Evolutionary conservation across 2,888 invertebrate species (phyloP).

Genomic region (Sepioteuthis lessoniana): DNA sequence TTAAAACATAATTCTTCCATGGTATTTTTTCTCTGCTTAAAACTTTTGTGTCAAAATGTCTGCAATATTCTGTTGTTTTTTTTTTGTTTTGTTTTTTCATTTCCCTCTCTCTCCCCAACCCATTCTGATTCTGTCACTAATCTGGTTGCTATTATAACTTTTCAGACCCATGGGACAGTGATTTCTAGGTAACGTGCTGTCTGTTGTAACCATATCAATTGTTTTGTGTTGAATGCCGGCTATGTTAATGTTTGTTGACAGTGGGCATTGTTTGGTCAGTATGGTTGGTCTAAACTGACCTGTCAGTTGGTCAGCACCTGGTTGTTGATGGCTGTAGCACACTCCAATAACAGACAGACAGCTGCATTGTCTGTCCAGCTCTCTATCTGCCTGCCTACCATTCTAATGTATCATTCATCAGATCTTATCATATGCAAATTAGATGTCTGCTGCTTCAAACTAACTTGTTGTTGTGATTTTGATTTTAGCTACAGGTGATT

Average conservation of each 20-base stretch:
- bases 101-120: background rate
- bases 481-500: background rate
- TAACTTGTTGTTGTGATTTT: background rate
- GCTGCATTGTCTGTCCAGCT: background rate
- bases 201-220: conserved; percentile 35
- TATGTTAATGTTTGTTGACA: background rate
- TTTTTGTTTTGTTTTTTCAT: no score
- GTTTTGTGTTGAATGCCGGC: background rate
- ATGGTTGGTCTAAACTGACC: background rate
- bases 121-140: background rate
- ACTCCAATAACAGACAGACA: background rate
- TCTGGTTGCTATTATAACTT: conserved; percentile 47
- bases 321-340: background rate
- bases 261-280: background rate
- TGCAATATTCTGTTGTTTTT: background rate
- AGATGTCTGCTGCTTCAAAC: background rate
- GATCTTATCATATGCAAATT: background rate
- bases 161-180: conserved; percentile 63
- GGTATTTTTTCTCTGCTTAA: background rate
- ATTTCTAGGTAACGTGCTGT: conserved; percentile 58
- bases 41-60: background rate
- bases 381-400: conserved; percentile 23
- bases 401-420: background rate
- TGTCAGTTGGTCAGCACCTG: background rate
- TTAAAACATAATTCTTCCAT: background rate